Base-by-base conservation (phyloP, 2,797 vertebrate species). In the Lophius americanus region DNA sequence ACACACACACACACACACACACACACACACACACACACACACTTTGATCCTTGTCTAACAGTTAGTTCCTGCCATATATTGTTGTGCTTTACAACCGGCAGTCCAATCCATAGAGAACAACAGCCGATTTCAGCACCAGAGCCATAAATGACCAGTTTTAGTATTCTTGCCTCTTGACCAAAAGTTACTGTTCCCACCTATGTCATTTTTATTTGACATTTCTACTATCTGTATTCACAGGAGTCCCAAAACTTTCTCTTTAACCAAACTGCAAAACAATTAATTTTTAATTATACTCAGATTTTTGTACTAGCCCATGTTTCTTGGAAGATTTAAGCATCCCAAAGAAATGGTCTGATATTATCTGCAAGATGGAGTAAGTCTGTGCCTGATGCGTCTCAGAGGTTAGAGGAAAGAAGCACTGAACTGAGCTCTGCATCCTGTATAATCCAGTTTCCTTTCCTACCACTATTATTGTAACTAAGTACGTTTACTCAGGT, bases 111-210 rank as follows among this genome's bases (percentile, higher is more conserved):
- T 14, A 35, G 47, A 54, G 59, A 73, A 61, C 13, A 32, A 13
- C 54, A 51, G 75, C 50, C 2, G 69, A 36, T 69, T 78, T 71
- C 61, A 60, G 64, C 77, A 66, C 69, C 63, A 58, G 64, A 57
- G 71, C 76, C 53, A 87, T 83, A 75, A 83, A 71, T 65, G 59
- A 76, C 76, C 35, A 3, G 61, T 71, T 78, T 85, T 79, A 81
- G 57, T 78, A 73, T 85, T 80, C 57, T 13, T 3, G 42, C 7
- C 65, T 32, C 1, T 13, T 48, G 14, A 64, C 56, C 50, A 62
- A 70, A 75, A 55, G 65, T 52, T 75, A 64, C 68, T 59, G 65
- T 58, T 83, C 73, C 58, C 76, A 66, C 50, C 39, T 46, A 38
- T 60, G 52, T 58, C 6, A 51, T 71, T 75, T 74, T 72, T 60